phyloP scores from a whole-genome alignment of 2,888 invertebrate species.

The Apotomis turbidana region DNA sequence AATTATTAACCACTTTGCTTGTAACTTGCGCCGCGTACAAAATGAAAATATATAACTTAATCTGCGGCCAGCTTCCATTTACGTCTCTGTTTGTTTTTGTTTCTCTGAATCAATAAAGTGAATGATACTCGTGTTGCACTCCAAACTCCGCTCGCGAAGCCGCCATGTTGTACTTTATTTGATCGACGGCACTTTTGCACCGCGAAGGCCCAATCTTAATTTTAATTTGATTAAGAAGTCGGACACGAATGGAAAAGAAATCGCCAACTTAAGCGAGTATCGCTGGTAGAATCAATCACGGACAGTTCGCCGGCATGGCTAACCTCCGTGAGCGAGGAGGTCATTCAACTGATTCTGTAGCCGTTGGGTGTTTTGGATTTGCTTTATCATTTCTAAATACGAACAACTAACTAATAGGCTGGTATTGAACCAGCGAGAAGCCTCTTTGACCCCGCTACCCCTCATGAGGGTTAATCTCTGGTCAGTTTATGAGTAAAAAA shows the following conservation, averaged over 20 bases:
- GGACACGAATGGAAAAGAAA: slow-evolving; percentile 11
- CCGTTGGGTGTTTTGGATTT: too few relatives aligned
- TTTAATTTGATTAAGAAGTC: slow-evolving; percentile 20
- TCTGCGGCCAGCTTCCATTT: slow-evolving; percentile 65
- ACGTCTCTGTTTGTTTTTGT: slow-evolving; percentile 58
- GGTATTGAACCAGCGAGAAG: too few relatives aligned
- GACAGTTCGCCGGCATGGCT: too few relatives aligned
- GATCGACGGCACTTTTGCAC: slow-evolving; percentile 14
- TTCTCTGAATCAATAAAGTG: slow-evolving; percentile 42
- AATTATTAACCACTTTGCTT: neutral
- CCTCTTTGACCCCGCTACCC: too few relatives aligned
- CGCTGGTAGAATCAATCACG: neutral
- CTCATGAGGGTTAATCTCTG: too few relatives aligned
- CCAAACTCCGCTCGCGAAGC: slow-evolving; percentile 21
- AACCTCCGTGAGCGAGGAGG: too few relatives aligned
- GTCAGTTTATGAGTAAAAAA: too few relatives aligned
- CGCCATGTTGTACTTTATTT: neutral
- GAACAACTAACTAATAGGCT: too few relatives aligned
- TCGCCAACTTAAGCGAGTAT: neutral
- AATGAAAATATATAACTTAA: slow-evolving; percentile 64
- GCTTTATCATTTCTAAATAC: too few relatives aligned
- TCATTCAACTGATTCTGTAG: neutral
- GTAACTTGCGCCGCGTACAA: slow-evolving; percentile 44
- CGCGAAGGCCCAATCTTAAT: slow-evolving; percentile 20
- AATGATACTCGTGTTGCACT: slow-evolving; percentile 38